Evolutionary conservation across 2,888 invertebrate genomes (phyloP).

Genomic region (Stenurella melanura): DNA sequence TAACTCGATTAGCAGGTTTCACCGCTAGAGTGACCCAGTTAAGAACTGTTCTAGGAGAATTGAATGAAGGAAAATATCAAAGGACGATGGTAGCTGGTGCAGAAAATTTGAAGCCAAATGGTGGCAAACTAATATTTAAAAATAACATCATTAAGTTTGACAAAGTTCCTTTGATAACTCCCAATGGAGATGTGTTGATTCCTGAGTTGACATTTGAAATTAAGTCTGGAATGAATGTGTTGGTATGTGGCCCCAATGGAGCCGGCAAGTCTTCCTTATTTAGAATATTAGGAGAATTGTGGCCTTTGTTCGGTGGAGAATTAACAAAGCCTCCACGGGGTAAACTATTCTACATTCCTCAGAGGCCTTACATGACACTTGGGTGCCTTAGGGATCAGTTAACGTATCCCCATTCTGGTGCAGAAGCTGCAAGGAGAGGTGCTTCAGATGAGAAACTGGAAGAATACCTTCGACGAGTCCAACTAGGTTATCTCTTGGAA

Average conservation of each 20-base stretch:
- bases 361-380: conserved; percentile 98
- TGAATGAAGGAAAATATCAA: conserved; percentile 84
- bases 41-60: conserved; percentile 86
- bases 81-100: conserved; percentile 79
- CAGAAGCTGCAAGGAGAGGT: conserved; percentile 88
- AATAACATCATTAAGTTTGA: conserved; percentile 95
- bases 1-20: conserved; percentile 95
- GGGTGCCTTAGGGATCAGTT: conserved; percentile 93
- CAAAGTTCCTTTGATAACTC: conserved; percentile 95
- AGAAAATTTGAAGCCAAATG: conserved; percentile 78
- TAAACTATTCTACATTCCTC: conserved; percentile 97
- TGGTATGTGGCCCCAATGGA: conserved; percentile 99
- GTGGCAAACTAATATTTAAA: conserved; percentile 86
- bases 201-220: conserved; percentile 92
- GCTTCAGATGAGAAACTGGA: conserved; percentile 86
- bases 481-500: conserved; percentile 87
- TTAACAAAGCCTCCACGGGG: conserved; percentile 96
- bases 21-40: conserved; percentile 95
- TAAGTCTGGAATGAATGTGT: conserved; percentile 92
- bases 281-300: conserved; percentile 95
- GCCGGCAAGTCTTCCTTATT: conserved; percentile 99
- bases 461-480: conserved; percentile 86
- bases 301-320: conserved; percentile 95
- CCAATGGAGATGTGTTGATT: conserved; percentile 96
- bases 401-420: conserved; percentile 94